Evolutionary conservation across 1,140 invertebrate species (phyloP).

Genomic region (Proales similis): DNA sequence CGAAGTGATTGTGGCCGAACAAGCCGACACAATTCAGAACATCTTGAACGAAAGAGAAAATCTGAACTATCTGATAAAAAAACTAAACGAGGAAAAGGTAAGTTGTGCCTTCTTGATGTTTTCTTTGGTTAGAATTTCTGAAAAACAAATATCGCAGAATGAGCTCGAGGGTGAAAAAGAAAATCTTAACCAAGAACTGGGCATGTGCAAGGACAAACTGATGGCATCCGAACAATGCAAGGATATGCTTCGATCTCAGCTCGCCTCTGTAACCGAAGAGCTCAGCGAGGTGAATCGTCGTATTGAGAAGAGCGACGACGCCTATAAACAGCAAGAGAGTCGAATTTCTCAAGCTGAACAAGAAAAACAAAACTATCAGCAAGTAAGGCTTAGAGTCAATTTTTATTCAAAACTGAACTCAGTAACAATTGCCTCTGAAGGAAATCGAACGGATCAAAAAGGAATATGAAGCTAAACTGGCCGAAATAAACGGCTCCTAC

Average conservation of each 20-base stretch:
- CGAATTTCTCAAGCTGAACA: too few relatives aligned
- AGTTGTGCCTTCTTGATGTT: too few relatives aligned
- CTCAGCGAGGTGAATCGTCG: too few relatives aligned
- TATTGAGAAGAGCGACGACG: too few relatives aligned
- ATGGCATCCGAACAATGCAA: slow-evolving; percentile 26
- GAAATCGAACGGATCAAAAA: slow-evolving; percentile 3
- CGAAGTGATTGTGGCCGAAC: slow-evolving; percentile 2
- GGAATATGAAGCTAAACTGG: slow-evolving; percentile 9
- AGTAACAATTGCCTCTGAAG: too few relatives aligned
- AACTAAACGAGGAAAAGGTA: slow-evolving; percentile 9
- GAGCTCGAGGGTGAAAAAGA: slow-evolving; percentile 1
- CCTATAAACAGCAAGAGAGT: too few relatives aligned
- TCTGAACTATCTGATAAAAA: slow-evolving; percentile 5
- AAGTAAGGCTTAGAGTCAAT: too few relatives aligned
- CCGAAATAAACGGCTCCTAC: slow-evolving; percentile 26
- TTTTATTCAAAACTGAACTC: too few relatives aligned
- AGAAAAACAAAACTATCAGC: too few relatives aligned
- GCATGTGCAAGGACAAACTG: slow-evolving; percentile 12
- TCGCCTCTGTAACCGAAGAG: neutral
- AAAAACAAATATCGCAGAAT: too few relatives aligned
- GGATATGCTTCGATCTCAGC: slow-evolving; percentile 30
- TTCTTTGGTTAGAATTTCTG: too few relatives aligned
- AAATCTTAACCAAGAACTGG: slow-evolving; percentile 8
- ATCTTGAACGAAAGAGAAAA: slow-evolving; percentile 30
- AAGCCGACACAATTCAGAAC: slow-evolving; percentile 20